Evolutionary conservation across 2,113 vertebrate genomes (phyloP).

Genomic region (Megaleporinus macrocephalus): DNA sequence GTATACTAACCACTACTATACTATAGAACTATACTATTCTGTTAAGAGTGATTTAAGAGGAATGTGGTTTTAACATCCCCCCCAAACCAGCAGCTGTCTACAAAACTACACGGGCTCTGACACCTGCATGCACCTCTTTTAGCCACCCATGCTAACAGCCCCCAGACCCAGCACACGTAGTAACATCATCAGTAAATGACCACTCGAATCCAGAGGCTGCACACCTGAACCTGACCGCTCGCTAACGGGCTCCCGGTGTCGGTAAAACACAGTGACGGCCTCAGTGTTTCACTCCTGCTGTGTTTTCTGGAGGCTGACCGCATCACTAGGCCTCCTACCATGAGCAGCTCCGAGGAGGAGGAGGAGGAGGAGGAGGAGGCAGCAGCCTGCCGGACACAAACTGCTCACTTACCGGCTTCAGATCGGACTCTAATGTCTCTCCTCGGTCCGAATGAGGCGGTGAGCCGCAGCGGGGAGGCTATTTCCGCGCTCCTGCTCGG

Average conservation of each 20-base stretch:
- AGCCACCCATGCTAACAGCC: constrained; percentile 4
- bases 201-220: not conserved
- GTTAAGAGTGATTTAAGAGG: too few relatives aligned
- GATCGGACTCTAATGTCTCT: not conserved
- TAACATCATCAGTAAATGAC: not conserved
- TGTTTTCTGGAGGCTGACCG: not conserved
- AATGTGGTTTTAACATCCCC: too few relatives aligned
- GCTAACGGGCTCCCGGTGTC: not conserved
- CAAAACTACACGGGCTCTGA: too few relatives aligned
- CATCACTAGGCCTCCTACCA: not conserved
- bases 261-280: not conserved
- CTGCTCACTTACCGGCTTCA: constrained; percentile 10
- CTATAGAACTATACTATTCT: too few relatives aligned
- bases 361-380: too few relatives aligned
- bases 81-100: too few relatives aligned
- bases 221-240: not conserved
- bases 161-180: not conserved
- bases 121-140: not conserved
- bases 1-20: too few relatives aligned
- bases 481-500: not conserved
- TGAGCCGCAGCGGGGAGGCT: not conserved
- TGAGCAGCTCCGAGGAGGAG: not conserved
- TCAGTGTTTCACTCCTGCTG: not conserved
- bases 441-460: too few relatives aligned
- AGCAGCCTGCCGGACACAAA: constrained; percentile 19